Percentiles rank a stretch among this genome's conserved stretches.
Conservation (phyloP, 1,140 invertebrate species). For the Periplaneta americana region DNA sequence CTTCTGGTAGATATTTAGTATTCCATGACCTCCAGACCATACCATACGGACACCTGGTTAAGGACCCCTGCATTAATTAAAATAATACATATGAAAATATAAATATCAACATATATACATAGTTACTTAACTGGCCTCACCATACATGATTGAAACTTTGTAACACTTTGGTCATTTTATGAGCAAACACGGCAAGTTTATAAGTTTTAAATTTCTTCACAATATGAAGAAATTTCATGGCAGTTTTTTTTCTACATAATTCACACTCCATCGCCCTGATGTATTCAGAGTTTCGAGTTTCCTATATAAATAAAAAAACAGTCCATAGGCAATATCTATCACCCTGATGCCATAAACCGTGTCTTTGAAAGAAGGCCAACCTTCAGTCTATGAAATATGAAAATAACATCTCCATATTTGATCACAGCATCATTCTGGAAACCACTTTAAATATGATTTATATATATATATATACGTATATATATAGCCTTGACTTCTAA, state of each 20-base stretch:
- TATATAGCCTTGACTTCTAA: background rate
- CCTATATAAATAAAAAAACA: background rate
- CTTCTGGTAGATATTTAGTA: too few species aligned
- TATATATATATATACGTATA: background rate
- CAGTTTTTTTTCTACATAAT: background rate
- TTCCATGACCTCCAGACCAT: too few species aligned
- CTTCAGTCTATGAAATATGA: background rate
- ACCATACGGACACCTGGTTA: too few species aligned
- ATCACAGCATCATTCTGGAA: background rate
- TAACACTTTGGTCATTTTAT: background rate
- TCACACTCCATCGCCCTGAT: background rate
- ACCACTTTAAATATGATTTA: background rate
- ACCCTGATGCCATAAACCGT: background rate
- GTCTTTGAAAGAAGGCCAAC: background rate
- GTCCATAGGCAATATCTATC: background rate
- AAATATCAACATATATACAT: too few species aligned
- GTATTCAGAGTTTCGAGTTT: background rate
- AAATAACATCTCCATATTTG: background rate
- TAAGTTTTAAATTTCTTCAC: background rate
- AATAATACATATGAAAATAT: too few species aligned
- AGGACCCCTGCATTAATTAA: too few species aligned
- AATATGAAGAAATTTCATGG: background rate
- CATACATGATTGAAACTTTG: too few species aligned
- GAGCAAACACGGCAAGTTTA: background rate
- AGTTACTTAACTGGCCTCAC: too few species aligned